Base-by-base conservation (phyloP, 2,888 invertebrate genomes). In the Apocheima hispidaria region DNA sequence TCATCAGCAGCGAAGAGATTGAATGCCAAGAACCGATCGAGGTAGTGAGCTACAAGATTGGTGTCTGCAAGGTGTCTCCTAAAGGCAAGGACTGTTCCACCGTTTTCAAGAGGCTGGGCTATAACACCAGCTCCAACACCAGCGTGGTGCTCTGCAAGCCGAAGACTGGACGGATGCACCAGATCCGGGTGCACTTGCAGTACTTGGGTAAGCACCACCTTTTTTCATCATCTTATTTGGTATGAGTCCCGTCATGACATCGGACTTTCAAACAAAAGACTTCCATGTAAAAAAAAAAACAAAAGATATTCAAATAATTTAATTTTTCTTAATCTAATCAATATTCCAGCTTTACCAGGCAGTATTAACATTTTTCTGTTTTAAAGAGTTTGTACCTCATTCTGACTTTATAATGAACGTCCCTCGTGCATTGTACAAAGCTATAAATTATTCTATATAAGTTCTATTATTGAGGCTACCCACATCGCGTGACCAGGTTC, bases 131-230 rank as follows among this genome's bases (percentile, higher is more conserved):
- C 83, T 98, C 97, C 43, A 96, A 95, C 79, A 97, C 98, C 0
- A 99, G 99, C 80, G 97, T 99, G 26, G 98, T 99, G 7, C 94
- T 97, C 33, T 99, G 99, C 92, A 96, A 96, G 81, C 99, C 99
- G 0, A 96, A 97, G 81, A 99, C 99, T 0, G 99, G 99, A 1
- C 94, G 99, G 66, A 99, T 99, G 96, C 99, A 99, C 87, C 99
- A 99, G 93, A 99, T 99, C 74, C 94, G 99, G 68, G 99, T 99
- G 28, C 99, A 99, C 89, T 94, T 99, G 66, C 99, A 99, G 90
- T 99, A 97, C 88, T 94, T 99, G 78, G 99, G 98, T 98, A 83
- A 87, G 12, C 21, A 41, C 6, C n/a, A 21, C 21, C 1, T 21
- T 41, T 3, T n/a, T 41, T 20, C 3, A 40, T 12, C 21, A 4